Evolutionary conservation across 2,113 vertebrate species (phyloP), one percentile per base, ranked within the genome.

Genomic region (Lonchura striata): DNA sequence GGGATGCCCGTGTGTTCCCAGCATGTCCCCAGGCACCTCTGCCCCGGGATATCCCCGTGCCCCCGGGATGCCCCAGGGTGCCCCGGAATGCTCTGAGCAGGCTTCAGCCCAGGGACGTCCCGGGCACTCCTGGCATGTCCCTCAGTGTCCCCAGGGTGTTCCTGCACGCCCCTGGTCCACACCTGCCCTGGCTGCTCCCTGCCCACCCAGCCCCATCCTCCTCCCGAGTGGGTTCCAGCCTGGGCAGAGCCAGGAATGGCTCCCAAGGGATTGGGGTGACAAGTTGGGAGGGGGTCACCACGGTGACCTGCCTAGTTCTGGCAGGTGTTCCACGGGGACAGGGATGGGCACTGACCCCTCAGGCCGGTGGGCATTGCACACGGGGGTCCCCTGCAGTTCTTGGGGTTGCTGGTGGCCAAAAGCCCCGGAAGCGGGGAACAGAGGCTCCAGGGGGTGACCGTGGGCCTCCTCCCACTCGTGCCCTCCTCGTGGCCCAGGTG

Each of bases 401-500:
- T 8, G 57, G 28, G 15, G 30, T 13, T 37, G 47, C 35, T 1
- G 50, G 22, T 14, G 39, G 18, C 30, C 27, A 27, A 42, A 42
- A n/a, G 3, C 24, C 75, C 30, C 11, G 3, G 2, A 20, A 22
- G 0, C 0, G 3, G 46, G 11, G n/a, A 6, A 1, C 41, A 3
- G 13, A 52, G 30, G 13, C 30, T 53, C 17, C 1, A 0, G 2
- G 19, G 25, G 23, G 23, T n/a, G 50, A 22, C 76, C 3, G 0
- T 1, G 39, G 41, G 4, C 44, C 30, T 35, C 19, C 21, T 46
- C 47, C 77, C 54, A 59, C 59, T 25, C 0, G 3, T 4, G 3
- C 7, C 86, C n/a, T 68, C 68, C 28, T 85, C 23, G 1, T 10
- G 66, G 61, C 47, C 19, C 97, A 98, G 98, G 97, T 98, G 90